Evolutionary conservation across 2,888 invertebrate species (phyloP), one percentile per base, ranked within the genome.

Genomic region (Alcis repandata): DNA sequence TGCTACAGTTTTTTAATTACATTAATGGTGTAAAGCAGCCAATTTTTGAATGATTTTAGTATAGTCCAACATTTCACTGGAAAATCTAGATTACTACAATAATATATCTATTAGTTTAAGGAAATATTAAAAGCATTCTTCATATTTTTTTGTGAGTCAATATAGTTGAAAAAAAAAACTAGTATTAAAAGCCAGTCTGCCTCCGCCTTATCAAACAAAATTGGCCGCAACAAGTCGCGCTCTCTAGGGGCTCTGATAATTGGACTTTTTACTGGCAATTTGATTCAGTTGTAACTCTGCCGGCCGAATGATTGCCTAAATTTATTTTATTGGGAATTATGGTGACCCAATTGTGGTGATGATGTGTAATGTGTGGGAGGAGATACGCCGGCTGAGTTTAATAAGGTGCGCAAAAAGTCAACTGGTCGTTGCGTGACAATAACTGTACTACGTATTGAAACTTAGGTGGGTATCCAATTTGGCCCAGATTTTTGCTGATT

Each of bases 241-340:
- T 65, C 66, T 68, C 71, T 61, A 61, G 59, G 59, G 38, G 17
- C 49, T 40, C 59, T 19, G 67, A 68, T 75, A 72, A 75, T 75
- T 75, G 75, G 74, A 71, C 66, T 72, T 75, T 74, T 74, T 72
- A 75, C 72, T 72, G 74, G 59, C 71, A 69, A 71, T 71, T 71
- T 63, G 67, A 71, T 70, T 75, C 72, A 61, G 60, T 66, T 52
- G 65, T 66, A 61, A 66, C 57, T 65, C 46, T 57, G 63, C 57
- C 60, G 58, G 58, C 63, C 68, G 58, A 62, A 48, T 72, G 72
- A 72, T 72, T 70, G 70, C 59, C 66, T 43, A 64, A 70, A 70
- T 72, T 72, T 72, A 72, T 72, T 70, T 72, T 69, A 70, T 69
- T 62, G 64, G 60, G 46, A 69, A 69, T 70, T 70, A 72, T 72